Base-by-base conservation (phyloP, 2,888 invertebrate genomes). In the Zootermopsis nevadensis region DNA sequence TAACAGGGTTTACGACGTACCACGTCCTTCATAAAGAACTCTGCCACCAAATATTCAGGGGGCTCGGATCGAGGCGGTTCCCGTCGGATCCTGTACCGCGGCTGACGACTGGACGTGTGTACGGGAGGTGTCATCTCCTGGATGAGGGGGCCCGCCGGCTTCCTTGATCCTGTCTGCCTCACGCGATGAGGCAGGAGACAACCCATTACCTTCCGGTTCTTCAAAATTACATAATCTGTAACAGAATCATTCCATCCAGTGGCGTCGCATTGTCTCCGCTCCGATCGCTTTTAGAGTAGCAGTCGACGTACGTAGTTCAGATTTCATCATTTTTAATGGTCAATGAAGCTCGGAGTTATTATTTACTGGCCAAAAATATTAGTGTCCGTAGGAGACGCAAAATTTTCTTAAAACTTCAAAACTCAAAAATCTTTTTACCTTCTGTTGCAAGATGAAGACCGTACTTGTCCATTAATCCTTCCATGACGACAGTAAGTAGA, bases 391-490 rank as follows among this genome's bases (percentile, higher is more conserved):
- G 15, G 19, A 48, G 19, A 48, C 19, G 19, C 1, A 19, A 3
- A n/a, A 48, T 19, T 15, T 48, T 48, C 48, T 19, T 48, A 15
- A 42, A 15, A 15, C 12, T 42, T 42, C 38, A 42, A 12, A 42
- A 42, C 38, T 42, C 38, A 12, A 15, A 42, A 48, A 15, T 6
- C 38, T 38, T 19, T 22, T 82, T 48, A 82, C 82, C 82, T 79
- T 83, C 48, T 12, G 81, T 80, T 24, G 79, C 42, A 15, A 84
- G 89, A 87, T 92, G 91, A 87, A 95, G 91, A 80, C 94, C 93
- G 88, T 95, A 95, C 90, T 98, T 98, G 86, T 95, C 92, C 85
- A 95, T 93, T 1, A 96, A 87, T 0, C 93, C 97, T 88, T 97
- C 96, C 87, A 96, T 93, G 8, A 95, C 93, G 0, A 97, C 93